These are phyloP conservation scores for Anastrepha ludens DNA, from an alignment of 1,140 invertebrate species.

Conservation along the genomic window DNA sequence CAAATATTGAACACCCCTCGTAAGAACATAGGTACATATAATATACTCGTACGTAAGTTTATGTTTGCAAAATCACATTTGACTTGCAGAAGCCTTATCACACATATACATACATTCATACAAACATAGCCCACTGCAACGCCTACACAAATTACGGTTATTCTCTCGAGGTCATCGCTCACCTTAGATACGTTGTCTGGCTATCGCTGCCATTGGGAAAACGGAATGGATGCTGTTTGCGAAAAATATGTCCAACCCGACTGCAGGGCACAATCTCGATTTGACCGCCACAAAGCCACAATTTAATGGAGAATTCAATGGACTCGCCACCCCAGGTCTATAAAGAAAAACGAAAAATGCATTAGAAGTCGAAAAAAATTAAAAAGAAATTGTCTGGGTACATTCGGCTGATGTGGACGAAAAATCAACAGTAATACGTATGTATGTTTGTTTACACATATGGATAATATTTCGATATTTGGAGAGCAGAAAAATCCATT, in stretches of 20 bases:
- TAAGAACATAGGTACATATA: no score
- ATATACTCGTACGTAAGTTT: no score
- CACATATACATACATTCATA: neutral
- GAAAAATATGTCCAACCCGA: slow-evolving; percentile 88
- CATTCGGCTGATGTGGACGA: no score
- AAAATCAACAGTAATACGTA: no score
- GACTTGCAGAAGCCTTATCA: no score
- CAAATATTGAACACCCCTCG: no score
- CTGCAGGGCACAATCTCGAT: slow-evolving; percentile 89
- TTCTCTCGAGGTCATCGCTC: slow-evolving; percentile 56
- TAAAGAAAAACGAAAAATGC: slow-evolving; percentile 75
- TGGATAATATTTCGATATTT: neutral
- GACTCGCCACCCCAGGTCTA: slow-evolving; percentile 98
- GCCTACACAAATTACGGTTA: neutral
- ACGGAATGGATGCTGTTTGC: slow-evolving; percentile 85
- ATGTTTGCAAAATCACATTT: no score
- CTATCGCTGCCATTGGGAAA: slow-evolving; percentile 78
- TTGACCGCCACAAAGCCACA: slow-evolving; percentile 84
- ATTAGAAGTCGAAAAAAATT: neutral
- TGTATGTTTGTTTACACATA: neutral
- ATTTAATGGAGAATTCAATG: slow-evolving; percentile 96
- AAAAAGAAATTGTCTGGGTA: neutral
- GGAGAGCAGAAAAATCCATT: no score
- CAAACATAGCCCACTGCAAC: neutral
- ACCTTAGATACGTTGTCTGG: slow-evolving; percentile 69